Conservation (phyloP, 2,113 vertebrate species). For the Anser cygnoides region DNA sequence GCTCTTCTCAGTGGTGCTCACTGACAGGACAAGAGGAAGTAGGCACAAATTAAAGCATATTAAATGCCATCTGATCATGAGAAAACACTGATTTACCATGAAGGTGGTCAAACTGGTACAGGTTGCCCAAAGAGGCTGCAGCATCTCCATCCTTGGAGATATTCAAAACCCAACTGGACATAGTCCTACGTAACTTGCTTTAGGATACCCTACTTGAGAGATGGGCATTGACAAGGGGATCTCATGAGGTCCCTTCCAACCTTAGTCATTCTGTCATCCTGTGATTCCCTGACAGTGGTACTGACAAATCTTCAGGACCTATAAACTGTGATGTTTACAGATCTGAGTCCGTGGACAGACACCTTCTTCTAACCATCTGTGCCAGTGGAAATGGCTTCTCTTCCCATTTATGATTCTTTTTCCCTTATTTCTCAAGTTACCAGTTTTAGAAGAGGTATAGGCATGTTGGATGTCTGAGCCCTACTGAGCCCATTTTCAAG, state of each 20-base stretch:
- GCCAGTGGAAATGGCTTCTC: not conserved
- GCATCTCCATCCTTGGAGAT: not conserved
- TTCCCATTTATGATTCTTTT: not conserved
- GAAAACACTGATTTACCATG: not conserved
- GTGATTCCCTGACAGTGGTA: not conserved
- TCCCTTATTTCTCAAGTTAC: not conserved
- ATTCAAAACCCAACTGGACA: not conserved
- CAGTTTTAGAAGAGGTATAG: not conserved
- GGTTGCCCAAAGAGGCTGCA: not conserved
- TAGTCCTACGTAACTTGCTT: not conserved
- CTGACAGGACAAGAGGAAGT: not conserved
- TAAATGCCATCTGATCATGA: not conserved
- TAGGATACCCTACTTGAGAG: not conserved
- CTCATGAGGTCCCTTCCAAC: not conserved
- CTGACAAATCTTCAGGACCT: not conserved
- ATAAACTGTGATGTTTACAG: not conserved
- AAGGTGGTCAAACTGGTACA: not conserved
- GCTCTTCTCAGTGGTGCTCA: not conserved
- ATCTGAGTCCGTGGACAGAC: not conserved
- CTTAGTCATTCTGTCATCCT: not conserved
- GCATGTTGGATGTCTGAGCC: not conserved
- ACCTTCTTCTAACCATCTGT: not conserved
- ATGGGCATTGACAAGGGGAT: not conserved
- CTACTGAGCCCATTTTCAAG: not conserved
- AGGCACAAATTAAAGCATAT: not conserved